Evolutionary conservation across 2,888 invertebrate genomes (phyloP).

Genomic region (Synergus japonicus): DNA sequence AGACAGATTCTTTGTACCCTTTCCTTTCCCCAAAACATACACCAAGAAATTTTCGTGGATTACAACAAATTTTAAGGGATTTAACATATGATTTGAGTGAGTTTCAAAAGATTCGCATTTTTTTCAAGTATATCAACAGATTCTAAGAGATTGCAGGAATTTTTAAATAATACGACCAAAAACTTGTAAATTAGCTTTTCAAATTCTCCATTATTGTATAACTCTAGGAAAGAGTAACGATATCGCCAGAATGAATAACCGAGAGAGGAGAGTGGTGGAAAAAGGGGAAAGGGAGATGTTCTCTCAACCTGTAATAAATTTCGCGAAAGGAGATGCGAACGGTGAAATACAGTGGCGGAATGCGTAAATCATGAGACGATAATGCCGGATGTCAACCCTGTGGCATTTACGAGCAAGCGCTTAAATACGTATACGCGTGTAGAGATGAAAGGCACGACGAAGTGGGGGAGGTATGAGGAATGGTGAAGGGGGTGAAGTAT

Average conservation of each 20-base stretch:
- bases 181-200: no score
- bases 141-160: no score
- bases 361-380: slow-evolving; percentile 73
- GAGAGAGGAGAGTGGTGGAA: not conserved
- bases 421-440: slow-evolving; percentile 38
- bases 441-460: slow-evolving; percentile 34
- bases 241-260: slow-evolving; percentile 13
- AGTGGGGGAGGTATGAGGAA: not conserved
- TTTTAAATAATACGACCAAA: no score
- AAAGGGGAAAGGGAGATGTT: slow-evolving; percentile 52
- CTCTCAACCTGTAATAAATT: slow-evolving; percentile 65
- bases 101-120: no score
- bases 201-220: not conserved
- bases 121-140: no score
- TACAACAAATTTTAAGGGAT: no score
- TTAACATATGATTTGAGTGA: no score
- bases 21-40: no score
- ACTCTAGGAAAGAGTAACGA: slow-evolving; percentile 43
- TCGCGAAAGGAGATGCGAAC: slow-evolving; percentile 70
- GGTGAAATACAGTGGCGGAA: slow-evolving; percentile 70
- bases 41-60: no score
- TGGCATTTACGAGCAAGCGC: slow-evolving; percentile 66
- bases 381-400: slow-evolving; percentile 71
- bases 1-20: no score
- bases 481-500: not conserved